phyloP scores from a whole-genome alignment of 2,797 vertebrate species.

The Sciaenops ocellatus region DNA sequence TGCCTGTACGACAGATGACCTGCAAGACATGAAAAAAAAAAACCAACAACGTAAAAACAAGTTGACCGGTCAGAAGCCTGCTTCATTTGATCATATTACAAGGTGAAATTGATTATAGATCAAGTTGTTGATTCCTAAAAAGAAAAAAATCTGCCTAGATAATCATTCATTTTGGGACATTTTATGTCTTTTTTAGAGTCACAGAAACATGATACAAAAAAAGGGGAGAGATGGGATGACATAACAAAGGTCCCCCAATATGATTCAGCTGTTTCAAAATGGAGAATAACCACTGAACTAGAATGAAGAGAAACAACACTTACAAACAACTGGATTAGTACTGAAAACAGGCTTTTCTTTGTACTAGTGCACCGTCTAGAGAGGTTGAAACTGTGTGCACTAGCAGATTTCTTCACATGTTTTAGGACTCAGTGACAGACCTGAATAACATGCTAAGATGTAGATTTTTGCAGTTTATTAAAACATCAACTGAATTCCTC shows the following conservation, averaged over 20 bases:
- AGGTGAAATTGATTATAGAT: not conserved
- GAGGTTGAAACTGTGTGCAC: not conserved
- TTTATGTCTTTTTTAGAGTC: not conserved
- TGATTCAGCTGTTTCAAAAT: not conserved
- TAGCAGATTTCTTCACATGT: not conserved
- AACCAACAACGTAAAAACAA: not conserved
- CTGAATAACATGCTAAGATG: not conserved
- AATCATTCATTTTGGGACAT: no score
- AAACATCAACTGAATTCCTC: not conserved
- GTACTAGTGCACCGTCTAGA: not conserved
- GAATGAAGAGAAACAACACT: not conserved
- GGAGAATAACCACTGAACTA: not conserved
- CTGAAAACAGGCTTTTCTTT: not conserved
- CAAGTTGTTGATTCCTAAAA: no score
- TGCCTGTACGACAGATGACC: conserved; percentile 86
- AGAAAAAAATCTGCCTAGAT: no score
- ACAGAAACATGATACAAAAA: not conserved
- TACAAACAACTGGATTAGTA: not conserved
- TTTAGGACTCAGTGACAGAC: not conserved
- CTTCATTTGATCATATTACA: not conserved
- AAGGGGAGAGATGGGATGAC: not conserved
- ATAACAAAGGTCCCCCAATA: not conserved
- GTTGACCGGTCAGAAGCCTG: not conserved
- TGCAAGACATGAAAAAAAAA: conserved; percentile 53
- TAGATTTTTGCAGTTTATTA: not conserved